Conservation (phyloP, 2,888 invertebrate genomes). For the Conops quadrifasciatus region DNA sequence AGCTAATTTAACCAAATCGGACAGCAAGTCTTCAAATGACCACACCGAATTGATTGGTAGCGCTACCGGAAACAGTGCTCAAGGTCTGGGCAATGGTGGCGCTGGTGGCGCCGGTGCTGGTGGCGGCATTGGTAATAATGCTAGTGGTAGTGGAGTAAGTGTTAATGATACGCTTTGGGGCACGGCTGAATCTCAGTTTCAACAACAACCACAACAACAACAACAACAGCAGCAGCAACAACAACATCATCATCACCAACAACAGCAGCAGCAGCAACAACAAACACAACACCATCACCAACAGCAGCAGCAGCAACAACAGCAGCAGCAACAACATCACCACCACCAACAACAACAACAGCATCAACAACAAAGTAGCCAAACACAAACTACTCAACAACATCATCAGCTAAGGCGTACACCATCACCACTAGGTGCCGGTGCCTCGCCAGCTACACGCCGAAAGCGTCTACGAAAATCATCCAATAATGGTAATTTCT, state of each 20-base stretch:
- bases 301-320: conserved; percentile 58
- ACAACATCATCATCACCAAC: conserved; percentile 69
- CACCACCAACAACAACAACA: conserved; percentile 71
- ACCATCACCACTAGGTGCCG: conserved; percentile 68
- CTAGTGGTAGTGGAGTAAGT: conserved; percentile 53
- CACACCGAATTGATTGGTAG: conserved; percentile 67
- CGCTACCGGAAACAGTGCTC: conserved; percentile 48
- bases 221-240: conserved; percentile 70
- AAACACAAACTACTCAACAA: conserved; percentile 70
- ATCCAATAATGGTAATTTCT: conserved; percentile 68
- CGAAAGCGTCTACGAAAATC: conserved; percentile 72
- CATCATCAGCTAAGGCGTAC: conserved; percentile 69
- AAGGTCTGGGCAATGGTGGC: conserved; percentile 55
- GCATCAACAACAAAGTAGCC: conserved; percentile 70
- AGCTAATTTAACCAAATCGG: conserved; percentile 76
- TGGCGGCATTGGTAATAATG: conserved; percentile 49
- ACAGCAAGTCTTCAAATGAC: conserved; percentile 69
- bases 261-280: conserved; percentile 70
- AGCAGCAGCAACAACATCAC: conserved; percentile 68
- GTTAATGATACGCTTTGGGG: conserved; percentile 69
- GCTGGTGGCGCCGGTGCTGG: conserved; percentile 44
- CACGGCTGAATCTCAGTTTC: conserved; percentile 67
- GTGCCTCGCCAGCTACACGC: conserved; percentile 74
- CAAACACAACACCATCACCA: conserved; percentile 68
- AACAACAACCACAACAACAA: conserved; percentile 67